Evolutionary conservation across 53 echinoderm and acorn worm species (phyloP), one percentile per base, ranked within the genome.

Genomic region (Echinarachnius parma): DNA sequence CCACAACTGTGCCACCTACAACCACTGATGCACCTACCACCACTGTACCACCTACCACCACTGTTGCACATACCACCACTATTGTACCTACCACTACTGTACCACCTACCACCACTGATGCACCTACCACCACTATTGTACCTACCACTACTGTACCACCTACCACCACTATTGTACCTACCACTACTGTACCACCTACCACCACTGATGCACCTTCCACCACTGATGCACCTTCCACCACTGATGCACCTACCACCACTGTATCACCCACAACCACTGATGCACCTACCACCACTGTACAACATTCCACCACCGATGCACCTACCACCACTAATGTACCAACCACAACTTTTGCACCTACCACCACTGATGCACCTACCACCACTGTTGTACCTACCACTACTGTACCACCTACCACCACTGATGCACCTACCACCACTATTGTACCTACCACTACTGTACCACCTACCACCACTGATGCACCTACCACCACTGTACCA

Each of bases 181-280:
- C 69, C 23, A 69, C 69, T 11, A 67, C 52, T 16, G 21, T 44
- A 13, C 15, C 50, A 2, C n/a, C 64, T 14, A 64, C 64, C 20
- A 67, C 67, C 4, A n/a, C 19, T 31, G 19, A 10, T 5, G 20
- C 31, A 2, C 20, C 34, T 1, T 49, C 67, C 5, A 48, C 48
- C 1, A 16, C 48, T 49, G 19, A n/a, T 3, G 18, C 65, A 46
- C 24, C 65, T 28, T 46, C 46, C 14, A 65, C 5, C 45, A n/a
- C 45, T 34, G 14, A 34, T 16, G 35, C 61, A 19, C 18, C 34
- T 21, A 3, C 37, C 10, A 13, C 25, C 2, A 14, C 14, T 1
- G 46, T 26, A 25, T 25, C 45, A 25, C 23, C 46, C 7, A 4
- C 48, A 30, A 48, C 66, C 2, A 18, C 22, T 44, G 28, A 24